Evolutionary conservation across 2,113 vertebrate genomes (phyloP), one percentile per base, ranked within the genome.

Genomic region (Progne subis): DNA sequence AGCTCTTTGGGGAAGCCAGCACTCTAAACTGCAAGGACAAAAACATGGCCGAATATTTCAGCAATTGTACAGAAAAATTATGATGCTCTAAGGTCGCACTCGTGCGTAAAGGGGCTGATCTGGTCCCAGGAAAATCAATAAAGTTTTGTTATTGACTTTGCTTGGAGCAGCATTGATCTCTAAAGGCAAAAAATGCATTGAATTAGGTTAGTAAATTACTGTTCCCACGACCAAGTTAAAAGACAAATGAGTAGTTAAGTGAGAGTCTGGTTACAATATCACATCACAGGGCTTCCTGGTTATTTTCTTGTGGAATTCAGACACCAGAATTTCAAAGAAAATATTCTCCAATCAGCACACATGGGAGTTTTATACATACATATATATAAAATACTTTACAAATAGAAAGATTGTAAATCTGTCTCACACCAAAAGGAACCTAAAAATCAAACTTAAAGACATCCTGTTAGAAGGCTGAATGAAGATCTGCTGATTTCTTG

Each of bases 131-230:
- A 67, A 92, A 93, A 90, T 86, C 79, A 83, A 67, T 88, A 17
- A 82, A 68, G n/a, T 75, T 93, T 90, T 95, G 75, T 71, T 90
- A 83, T 76, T 75, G 64, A 78, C 68, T 88, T 88, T 67, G 25
- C 64, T 44, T 18, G n/a, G 18, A 68, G 69, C 21, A 78, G 31
- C 28, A 90, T 43, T 86, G 85, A 93, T 88, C 85, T 93, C 82
- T 52, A 86, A 94, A 92, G 72, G 90, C 76, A 90, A 68, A 60
- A 96, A 95, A 92, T 81, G 64, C 37, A 49, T 83, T 92, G 85
- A 95, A 93, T 96, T 96, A 92, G 64, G 92, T 97, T 96, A 96
- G 96, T 96, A 97, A 97, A 97, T 97, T 96, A 95, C 93, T 82
- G 92, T 96, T 96, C 94, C 91, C 85, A 96, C 29, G 64, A 96